Evolutionary conservation across 2,888 invertebrate genomes (phyloP), one percentile per base, ranked within the genome.

Genomic region (Mesopsocus fuscifrons): DNA sequence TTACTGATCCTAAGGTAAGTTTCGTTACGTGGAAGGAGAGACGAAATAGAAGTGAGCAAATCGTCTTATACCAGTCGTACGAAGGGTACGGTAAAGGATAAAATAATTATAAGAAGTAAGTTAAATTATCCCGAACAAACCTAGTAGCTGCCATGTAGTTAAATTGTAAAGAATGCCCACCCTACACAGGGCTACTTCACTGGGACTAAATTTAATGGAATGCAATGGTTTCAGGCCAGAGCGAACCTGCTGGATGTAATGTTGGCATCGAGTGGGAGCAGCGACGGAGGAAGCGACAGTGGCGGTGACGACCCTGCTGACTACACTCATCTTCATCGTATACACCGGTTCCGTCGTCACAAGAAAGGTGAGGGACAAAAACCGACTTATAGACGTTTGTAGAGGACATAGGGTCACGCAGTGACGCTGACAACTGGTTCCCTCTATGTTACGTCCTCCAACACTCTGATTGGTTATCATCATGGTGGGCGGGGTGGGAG

Each of bases 221-320:
- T n/a, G n/a, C n/a, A n/a, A n/a, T n/a, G n/a, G 43, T 51, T 56
- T 3, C 59, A 81, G 80, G 77, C 78, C 18, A 68, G 81, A 52
- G 80, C 79, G 23, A 80, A 77, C 60, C 63, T 81, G 4, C 60
- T 80, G 44, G 81, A 81, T 60, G 79, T 79, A 51, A 79, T 81
- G 78, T 61, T 80, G 57, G 76, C 77, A 15, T 77, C 78, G 5
- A 77, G 77, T 54, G 77, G 77, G 57, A 77, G 77, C 40, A 45
- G 47, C 35, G 46, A 47, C 38, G 48, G 44, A 31, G 43, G 45
- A 13, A 45, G 48, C 15, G 45, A 45, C 20, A 44, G 48, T 18
- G 46, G 33, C 2, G 67, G 67, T 13, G 71, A 71, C 53, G 71
- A 71, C 48, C 67, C 67, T 13, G 59, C 73, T 52, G 69, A 71